Conservation (phyloP, 2,888 invertebrate genomes). For the Ctenicera cuprea region DNA sequence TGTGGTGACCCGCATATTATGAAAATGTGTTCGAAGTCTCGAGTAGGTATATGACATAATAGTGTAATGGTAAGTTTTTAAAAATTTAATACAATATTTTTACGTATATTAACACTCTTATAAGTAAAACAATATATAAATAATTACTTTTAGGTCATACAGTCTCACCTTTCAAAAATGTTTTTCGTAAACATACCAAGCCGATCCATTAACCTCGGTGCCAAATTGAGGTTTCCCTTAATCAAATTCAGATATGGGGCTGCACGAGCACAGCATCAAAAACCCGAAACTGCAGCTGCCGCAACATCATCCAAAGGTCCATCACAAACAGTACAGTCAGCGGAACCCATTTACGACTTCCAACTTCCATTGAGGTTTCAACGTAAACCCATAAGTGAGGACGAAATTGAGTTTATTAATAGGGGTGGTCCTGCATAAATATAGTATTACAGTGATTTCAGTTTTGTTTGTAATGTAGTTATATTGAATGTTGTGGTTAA, state of each 20-base stretch:
- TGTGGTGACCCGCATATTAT: neutral
- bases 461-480: slow-evolving; percentile 8
- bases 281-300: slow-evolving; percentile 13
- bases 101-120: no score
- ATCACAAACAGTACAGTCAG: slow-evolving; percentile 43
- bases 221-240: slow-evolving; percentile 61
- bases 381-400: slow-evolving; percentile 65
- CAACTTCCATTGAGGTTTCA: slow-evolving; percentile 68
- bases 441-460: neutral
- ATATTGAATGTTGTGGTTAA: neutral
- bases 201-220: slow-evolving; percentile 62
- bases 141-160: neutral
- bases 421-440: slow-evolving; percentile 66
- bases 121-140: no score
- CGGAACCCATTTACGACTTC: slow-evolving; percentile 67
- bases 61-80: neutral
- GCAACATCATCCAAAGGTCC: slow-evolving; percentile 41
- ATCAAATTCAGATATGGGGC: slow-evolving; percentile 70
- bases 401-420: slow-evolving; percentile 70
- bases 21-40: no score
- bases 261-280: slow-evolving; percentile 60
- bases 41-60: neutral
- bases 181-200: slow-evolving; percentile 44
- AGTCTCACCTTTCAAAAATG: slow-evolving; percentile 37
- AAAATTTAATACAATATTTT: neutral